Evolutionary conservation across 92 coral and sea anemone species (phyloP).

Genomic region (Desmophyllum pertusum): DNA sequence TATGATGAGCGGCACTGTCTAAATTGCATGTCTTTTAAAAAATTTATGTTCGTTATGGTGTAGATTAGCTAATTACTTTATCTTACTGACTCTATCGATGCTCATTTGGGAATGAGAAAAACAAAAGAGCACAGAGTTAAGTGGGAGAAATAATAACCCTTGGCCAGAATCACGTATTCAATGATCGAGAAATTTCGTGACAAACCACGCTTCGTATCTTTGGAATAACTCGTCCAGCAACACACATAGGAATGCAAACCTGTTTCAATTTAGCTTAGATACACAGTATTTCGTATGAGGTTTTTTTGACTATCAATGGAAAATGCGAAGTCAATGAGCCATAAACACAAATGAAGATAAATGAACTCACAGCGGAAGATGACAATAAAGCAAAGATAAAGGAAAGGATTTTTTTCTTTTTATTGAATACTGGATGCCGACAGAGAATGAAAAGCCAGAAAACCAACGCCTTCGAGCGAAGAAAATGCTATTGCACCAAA

Average conservation of each 20-base stretch:
- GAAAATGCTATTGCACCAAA: neutral
- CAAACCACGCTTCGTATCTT: too few relatives aligned
- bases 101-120: constrained; percentile 16
- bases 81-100: neutral
- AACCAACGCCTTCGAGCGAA: too few relatives aligned
- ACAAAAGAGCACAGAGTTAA: neutral
- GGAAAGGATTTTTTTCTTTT: neutral
- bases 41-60: neutral
- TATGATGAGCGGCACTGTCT: neutral
- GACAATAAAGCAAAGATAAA: neutral
- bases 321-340: constrained; percentile 24
- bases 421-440: neutral
- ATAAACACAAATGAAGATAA: neutral
- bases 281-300: neutral
- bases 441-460: neutral
- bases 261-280: neutral
- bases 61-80: neutral
- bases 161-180: neutral
- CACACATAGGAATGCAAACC: neutral
- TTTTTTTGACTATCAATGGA: neutral
- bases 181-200: neutral
- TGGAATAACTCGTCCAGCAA: neutral
- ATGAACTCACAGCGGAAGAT: neutral
- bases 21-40: neutral
- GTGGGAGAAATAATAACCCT: neutral